A percentile compares a stretch with the other conserved stretches of the same genome.
Conservation (phyloP, 2,888 invertebrate species). For the Anthrax anthrax region DNA sequence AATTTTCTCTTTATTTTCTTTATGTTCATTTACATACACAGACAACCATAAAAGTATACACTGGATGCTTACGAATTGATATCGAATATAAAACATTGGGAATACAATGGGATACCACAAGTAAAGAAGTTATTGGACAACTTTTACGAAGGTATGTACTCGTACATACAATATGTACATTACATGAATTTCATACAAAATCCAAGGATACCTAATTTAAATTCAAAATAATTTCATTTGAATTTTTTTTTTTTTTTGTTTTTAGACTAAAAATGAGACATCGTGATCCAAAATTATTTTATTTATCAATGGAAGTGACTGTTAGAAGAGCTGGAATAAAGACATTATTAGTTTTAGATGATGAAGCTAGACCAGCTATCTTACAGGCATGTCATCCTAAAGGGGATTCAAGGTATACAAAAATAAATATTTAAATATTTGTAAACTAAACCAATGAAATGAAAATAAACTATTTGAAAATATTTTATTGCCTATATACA, state of each 20-base stretch:
- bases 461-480: no score
- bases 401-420: constrained; percentile 67
- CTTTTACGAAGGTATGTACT: constrained; percentile 60
- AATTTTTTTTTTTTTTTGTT: not conserved
- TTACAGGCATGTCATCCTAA: constrained; percentile 87
- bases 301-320: constrained; percentile 87
- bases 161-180: no score
- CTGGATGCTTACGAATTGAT: constrained; percentile 76
- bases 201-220: no score
- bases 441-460: no score
- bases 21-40: constrained; percentile 36
- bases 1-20: no score
- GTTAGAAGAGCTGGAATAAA: constrained; percentile 70
- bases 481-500: no score
- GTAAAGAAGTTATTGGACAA: constrained; percentile 71
- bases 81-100: constrained; percentile 92
- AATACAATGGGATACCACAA: constrained; percentile 77
- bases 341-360: constrained; percentile 70
- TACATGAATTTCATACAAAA: no score
- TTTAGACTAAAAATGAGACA: constrained; percentile 62
- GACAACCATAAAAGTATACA: constrained; percentile 87
- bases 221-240: no score
- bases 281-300: constrained; percentile 82
- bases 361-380: constrained; percentile 78
- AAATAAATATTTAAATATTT: no score